Evolutionary conservation across 1,140 invertebrate species (phyloP).

Genomic region (Nixonia krombeini): DNA sequence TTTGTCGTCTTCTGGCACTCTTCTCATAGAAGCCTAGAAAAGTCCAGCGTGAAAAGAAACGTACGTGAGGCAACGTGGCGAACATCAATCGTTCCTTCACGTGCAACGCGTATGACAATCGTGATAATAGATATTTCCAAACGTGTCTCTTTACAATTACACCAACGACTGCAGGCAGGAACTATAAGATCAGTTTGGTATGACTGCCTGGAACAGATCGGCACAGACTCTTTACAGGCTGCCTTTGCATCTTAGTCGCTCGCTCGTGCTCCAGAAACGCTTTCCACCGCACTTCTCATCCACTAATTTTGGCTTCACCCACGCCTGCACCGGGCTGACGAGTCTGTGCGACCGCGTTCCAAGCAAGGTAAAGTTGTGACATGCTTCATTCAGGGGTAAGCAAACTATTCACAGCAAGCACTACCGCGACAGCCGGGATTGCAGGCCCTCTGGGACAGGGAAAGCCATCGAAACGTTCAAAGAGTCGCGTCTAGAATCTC

Average conservation of each 20-base stretch:
- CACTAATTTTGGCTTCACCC: not conserved
- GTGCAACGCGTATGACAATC: too few species aligned
- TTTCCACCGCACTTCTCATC: too few species aligned
- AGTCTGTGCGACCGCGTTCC: slow-evolving; percentile 6
- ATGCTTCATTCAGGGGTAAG: slow-evolving; percentile 6
- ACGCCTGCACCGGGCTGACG: not conserved
- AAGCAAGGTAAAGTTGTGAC: slow-evolving; percentile 3
- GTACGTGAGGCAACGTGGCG: too few species aligned
- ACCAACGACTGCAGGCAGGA: slow-evolving; percentile 54
- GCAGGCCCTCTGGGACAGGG: too few species aligned
- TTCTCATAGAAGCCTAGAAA: slow-evolving; percentile 70
- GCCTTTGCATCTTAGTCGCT: not conserved
- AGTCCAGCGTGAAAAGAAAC: slow-evolving; percentile 16
- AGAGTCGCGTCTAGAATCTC: too few species aligned
- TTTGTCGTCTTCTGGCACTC: slow-evolving; percentile 61
- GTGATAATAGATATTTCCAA: too few species aligned
- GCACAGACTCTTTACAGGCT: slow-evolving; percentile 11
- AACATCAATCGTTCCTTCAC: too few species aligned
- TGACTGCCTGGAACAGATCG: slow-evolving; percentile 23
- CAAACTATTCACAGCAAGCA: not conserved
- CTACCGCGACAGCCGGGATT: too few species aligned
- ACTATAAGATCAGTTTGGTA: slow-evolving; percentile 66
- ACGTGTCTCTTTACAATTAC: too few species aligned
- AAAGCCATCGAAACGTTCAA: too few species aligned
- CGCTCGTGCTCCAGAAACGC: too few species aligned